These are phyloP conservation scores for Meda fulgida DNA, from an alignment of 2,797 vertebrate genomes.

Conservation along the genomic window DNA sequence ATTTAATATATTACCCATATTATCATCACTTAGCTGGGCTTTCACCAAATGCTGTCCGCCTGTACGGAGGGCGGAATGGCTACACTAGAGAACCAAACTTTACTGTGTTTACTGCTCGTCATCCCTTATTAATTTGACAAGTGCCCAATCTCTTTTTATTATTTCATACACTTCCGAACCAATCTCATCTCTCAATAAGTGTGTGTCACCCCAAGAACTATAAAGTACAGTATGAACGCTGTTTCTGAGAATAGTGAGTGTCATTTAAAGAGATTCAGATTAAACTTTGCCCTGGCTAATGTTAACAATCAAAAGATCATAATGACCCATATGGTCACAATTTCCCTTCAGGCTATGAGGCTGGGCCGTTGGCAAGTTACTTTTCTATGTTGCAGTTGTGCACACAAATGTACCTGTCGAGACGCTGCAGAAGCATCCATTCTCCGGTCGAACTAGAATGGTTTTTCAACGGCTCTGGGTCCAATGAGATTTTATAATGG, in stretches of 20 bases:
- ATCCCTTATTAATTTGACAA: background rate
- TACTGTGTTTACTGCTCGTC: background rate
- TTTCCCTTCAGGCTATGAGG: background rate
- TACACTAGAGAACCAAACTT: background rate
- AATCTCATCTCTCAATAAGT: constrained; percentile 1
- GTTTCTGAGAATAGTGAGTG: background rate
- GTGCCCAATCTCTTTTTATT: background rate
- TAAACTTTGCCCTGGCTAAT: background rate
- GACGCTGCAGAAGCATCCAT: no score
- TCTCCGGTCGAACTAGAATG: no score
- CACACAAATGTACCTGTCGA: background rate
- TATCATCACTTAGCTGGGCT: background rate
- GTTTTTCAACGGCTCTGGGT: no score
- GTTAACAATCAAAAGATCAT: background rate
- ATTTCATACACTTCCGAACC: constrained; percentile 1
- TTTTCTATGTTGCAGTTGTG: background rate
- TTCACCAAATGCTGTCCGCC: background rate
- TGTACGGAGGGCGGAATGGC: background rate
- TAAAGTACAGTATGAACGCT: background rate
- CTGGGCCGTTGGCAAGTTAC: background rate
- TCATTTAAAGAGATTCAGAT: background rate
- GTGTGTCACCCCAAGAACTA: background rate
- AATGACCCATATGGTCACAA: background rate
- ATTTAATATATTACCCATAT: background rate
- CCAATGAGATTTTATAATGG: no score